Evolutionary conservation across 2,888 invertebrate genomes (phyloP), one percentile per base, ranked within the genome.

Genomic region (Macrophya annulata): DNA sequence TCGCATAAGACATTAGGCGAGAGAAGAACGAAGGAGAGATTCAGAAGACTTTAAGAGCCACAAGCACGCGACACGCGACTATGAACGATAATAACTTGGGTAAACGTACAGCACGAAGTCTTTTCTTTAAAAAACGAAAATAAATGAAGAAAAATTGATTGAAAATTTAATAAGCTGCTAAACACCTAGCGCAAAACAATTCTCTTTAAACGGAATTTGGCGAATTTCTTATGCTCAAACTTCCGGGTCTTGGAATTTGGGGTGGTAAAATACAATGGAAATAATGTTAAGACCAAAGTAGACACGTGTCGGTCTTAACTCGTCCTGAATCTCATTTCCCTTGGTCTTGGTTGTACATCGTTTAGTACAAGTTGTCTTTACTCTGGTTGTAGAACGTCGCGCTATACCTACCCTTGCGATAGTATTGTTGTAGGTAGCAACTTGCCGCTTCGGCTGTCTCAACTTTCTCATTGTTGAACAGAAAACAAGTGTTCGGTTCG

Each of bases 271-370:
- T 40, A 82, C 62, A 65, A 45, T 10, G 45, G 8, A 4, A 65
- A 65, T 65, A 65, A 62, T 45, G 45, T 65, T 25, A n/a, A 31
- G 68, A 45, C 4, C 31, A 21, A 83, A 48, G 83, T 12, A 83
- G 83, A 83, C 83, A 83, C 83, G 83, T 83, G 83, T 83, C 83
- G 45, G 83, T 83, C 68, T 83, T 68, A 83, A 83, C 83, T 83
- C 37, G 45, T 10, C 45, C 37, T 51, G 68, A 83, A 83, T 71
- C 83, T 83, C 83, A 71, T 83, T 83, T 83, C 83, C 83, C 83
- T 43, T 5, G 37, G 51, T 37, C 5, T 62, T 81, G 81, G 48
- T 83, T 83, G 83, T 83, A 40, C 62, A 37, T 55, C 77, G 77
- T 55, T 77, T 55, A 77, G 77, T 37, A 77, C 45, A 74, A 74